Conservation (phyloP, 2,113 vertebrate genomes). For the Sylvietta virens region DNA sequence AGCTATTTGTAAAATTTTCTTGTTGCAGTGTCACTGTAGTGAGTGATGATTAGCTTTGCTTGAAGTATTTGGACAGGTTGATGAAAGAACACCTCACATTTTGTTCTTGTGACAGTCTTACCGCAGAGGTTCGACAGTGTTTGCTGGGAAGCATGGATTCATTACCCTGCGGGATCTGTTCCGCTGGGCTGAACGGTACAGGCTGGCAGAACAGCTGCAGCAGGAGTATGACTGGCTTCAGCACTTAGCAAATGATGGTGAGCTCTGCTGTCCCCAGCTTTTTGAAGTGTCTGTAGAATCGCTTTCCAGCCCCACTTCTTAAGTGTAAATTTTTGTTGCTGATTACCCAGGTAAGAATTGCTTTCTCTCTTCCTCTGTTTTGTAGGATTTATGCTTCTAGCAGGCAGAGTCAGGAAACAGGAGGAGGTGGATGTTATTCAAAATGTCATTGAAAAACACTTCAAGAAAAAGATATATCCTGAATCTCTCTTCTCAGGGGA, state of each 20-base stretch:
- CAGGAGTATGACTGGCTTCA: constrained; percentile 91
- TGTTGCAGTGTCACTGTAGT: neutral
- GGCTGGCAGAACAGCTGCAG: constrained; percentile 81
- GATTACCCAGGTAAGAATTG: neutral
- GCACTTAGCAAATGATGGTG: constrained; percentile 94
- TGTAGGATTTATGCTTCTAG: constrained; percentile 93
- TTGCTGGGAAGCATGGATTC: constrained; percentile 96
- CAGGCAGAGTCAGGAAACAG: constrained; percentile 90
- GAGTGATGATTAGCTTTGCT: neutral
- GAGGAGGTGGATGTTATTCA: constrained; percentile 87
- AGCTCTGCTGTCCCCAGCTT: neutral
- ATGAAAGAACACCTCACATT: neutral
- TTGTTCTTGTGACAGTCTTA: constrained; percentile 75
- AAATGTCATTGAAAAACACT: constrained; percentile 89
- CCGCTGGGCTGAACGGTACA: constrained; percentile 94
- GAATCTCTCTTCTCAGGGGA: constrained; percentile 84
- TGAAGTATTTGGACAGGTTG: neutral
- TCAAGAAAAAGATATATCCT: constrained; percentile 85
- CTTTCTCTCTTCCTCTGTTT: neutral
- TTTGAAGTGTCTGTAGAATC: neutral
- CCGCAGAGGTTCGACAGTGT: constrained; percentile 90
- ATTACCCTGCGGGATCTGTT: constrained; percentile 95
- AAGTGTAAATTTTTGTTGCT: neutral
- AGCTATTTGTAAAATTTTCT: neutral
- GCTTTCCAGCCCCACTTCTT: neutral